Conservation (phyloP, 2,797 vertebrate species). For the Enteromius afrohamiltoni region DNA sequence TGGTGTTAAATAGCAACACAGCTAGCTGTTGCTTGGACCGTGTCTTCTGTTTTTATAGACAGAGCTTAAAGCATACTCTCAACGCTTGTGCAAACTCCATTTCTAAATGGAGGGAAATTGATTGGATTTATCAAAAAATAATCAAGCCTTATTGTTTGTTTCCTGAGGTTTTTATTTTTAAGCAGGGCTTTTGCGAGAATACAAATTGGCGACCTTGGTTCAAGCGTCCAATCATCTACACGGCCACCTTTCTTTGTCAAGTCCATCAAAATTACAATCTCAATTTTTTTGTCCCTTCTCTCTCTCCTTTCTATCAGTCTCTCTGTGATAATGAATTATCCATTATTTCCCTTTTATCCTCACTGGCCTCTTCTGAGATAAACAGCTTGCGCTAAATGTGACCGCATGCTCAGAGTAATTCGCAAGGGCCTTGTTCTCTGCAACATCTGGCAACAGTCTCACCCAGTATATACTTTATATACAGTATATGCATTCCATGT, state of each 20-base stretch:
- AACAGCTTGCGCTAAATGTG: conserved; percentile 45
- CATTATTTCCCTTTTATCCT: conserved; percentile 21
- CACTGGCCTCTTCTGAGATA: background rate
- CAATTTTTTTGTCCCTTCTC: background rate
- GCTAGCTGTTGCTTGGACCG: background rate
- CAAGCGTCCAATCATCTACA: conserved; percentile 36
- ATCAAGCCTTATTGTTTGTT: conserved; percentile 47
- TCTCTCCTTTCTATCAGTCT: conserved; percentile 9
- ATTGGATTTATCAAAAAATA: conserved; percentile 52
- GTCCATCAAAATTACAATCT: conserved; percentile 25
- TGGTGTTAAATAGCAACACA: conserved; percentile 8
- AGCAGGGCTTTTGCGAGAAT: conserved; percentile 28
- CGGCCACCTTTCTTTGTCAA: conserved; percentile 16
- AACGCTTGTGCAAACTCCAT: background rate
- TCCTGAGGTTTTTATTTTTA: conserved; percentile 33
- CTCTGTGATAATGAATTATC: conserved; percentile 10
- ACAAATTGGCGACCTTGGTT: conserved; percentile 31
- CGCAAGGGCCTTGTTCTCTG: conserved; percentile 16
- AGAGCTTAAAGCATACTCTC: conserved; percentile 33
- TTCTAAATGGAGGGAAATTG: conserved; percentile 35
- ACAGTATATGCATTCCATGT: conserved; percentile 13
- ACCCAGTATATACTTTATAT: conserved; percentile 3
- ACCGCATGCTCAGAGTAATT: conserved; percentile 17
- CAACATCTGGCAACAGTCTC: conserved; percentile 12
- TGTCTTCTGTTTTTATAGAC: background rate